Evolutionary conservation across 2,113 vertebrate species (phyloP).

Genomic region (Patagioenas fasciata): DNA sequence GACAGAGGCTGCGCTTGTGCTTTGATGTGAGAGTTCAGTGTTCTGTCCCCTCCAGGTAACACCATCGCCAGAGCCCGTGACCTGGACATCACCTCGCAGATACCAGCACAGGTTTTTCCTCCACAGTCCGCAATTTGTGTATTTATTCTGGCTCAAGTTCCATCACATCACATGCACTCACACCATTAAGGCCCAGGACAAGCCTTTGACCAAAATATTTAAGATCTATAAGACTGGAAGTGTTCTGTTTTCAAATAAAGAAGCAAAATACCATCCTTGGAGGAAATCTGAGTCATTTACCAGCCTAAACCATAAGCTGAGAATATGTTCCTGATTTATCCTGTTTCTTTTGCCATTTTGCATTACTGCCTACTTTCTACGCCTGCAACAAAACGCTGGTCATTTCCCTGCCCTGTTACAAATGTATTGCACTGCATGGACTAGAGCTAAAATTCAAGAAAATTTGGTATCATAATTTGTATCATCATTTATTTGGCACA

Average conservation of each 20-base stretch:
- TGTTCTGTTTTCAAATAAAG: not conserved
- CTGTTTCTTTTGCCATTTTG: not conserved
- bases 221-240: not conserved
- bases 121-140: rapidly evolving
- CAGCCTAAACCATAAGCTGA: not conserved
- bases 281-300: not conserved
- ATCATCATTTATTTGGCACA: not conserved
- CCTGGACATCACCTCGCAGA: not conserved
- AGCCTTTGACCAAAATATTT: not conserved
- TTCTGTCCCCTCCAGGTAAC: not conserved
- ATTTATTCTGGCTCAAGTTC: not conserved
- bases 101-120: not conserved
- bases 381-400: not conserved
- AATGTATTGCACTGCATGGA: not conserved
- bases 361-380: not conserved
- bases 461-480: not conserved
- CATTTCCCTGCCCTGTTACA: not conserved
- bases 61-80: not conserved
- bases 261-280: not conserved
- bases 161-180: not conserved
- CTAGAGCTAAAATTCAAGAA: not conserved
- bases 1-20: not conserved
- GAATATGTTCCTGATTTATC: not conserved
- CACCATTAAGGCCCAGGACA: not conserved
- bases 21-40: not conserved